Percentiles rank a stretch among this genome's conserved stretches.
Evolutionary conservation across 2,888 invertebrate genomes (phyloP).

Genomic region (Salticus scenicus): DNA sequence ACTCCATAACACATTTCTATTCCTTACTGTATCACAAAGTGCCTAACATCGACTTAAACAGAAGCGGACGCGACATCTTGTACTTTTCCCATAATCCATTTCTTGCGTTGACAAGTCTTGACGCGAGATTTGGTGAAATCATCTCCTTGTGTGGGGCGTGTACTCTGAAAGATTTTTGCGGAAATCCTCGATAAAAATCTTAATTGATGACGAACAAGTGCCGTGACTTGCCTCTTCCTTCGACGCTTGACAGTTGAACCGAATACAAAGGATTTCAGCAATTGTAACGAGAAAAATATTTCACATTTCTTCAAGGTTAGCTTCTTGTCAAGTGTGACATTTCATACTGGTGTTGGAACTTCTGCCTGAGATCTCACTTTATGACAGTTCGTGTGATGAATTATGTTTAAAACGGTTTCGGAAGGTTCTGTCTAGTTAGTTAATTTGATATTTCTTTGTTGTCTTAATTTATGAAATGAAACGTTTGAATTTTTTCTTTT

Average conservation of each 20-base stretch:
- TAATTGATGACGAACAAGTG: constrained; percentile 7
- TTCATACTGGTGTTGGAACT: neutral
- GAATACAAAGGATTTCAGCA: constrained; percentile 2
- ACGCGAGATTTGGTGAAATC: constrained; percentile 1
- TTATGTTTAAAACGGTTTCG: neutral
- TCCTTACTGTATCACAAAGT: too few species aligned
- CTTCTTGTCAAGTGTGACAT: neutral
- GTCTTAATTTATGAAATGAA: neutral
- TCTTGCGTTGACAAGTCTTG: constrained; percentile 41
- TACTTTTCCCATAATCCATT: constrained; percentile 56
- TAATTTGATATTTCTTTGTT: neutral
- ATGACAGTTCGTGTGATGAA: neutral
- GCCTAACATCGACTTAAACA: too few species aligned
- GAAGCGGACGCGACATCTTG: constrained; percentile 21
- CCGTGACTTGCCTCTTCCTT: neutral
- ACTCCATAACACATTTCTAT: too few species aligned
- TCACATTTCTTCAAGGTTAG: neutral
- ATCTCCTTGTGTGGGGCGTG: constrained; percentile 6
- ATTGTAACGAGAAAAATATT: neutral
- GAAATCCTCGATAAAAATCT: constrained; percentile 24
- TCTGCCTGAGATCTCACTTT: neutral
- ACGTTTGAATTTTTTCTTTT: too few species aligned
- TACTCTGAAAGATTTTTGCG: neutral
- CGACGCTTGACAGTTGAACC: neutral
- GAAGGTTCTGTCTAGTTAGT: neutral